These are phyloP conservation scores for Euproctis similis DNA, from an alignment of 2,888 invertebrate genomes.

Conservation along the genomic window DNA sequence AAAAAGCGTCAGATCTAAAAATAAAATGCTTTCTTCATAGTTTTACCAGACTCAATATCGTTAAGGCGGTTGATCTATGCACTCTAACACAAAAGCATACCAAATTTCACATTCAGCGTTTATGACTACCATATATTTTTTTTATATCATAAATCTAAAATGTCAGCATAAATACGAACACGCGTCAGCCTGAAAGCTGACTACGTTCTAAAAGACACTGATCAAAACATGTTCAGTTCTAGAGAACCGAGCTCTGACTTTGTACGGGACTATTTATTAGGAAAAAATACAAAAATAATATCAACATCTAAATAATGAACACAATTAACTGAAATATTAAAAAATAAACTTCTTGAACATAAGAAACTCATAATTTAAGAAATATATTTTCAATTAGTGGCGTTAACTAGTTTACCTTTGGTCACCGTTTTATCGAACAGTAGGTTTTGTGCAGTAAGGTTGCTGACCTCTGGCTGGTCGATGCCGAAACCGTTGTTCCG, in stretches of 20 bases:
- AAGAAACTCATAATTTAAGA: too few relatives aligned
- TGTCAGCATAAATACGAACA: conserved; percentile 25
- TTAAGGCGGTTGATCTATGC: conserved; percentile 11
- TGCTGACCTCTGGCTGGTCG: conserved; percentile 20
- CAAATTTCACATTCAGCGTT: conserved; percentile 5
- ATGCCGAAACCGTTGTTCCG: conserved; percentile 20
- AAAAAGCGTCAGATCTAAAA: conserved; percentile 1
- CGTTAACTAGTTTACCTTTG: not conserved
- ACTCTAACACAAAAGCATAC: conserved; percentile 7
- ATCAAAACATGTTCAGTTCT: too few relatives aligned
- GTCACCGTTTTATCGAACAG: not conserved
- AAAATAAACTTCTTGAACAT: too few relatives aligned
- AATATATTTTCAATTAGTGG: too few relatives aligned
- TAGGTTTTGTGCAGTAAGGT: conserved; percentile 19
- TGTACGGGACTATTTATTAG: too few relatives aligned
- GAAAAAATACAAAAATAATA: too few relatives aligned
- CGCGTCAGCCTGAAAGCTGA: not conserved
- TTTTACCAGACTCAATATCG: conserved; percentile 8
- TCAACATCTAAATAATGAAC: too few relatives aligned
- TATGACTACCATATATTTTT: conserved; percentile 18
- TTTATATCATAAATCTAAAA: conserved; percentile 20
- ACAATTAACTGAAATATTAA: too few relatives aligned
- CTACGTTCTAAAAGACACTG: not conserved
- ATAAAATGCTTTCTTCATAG: conserved; percentile 6
- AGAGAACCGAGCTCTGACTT: too few relatives aligned